Evolutionary conservation across 2,797 vertebrate species (phyloP).

Genomic region (Morelia viridis): DNA sequence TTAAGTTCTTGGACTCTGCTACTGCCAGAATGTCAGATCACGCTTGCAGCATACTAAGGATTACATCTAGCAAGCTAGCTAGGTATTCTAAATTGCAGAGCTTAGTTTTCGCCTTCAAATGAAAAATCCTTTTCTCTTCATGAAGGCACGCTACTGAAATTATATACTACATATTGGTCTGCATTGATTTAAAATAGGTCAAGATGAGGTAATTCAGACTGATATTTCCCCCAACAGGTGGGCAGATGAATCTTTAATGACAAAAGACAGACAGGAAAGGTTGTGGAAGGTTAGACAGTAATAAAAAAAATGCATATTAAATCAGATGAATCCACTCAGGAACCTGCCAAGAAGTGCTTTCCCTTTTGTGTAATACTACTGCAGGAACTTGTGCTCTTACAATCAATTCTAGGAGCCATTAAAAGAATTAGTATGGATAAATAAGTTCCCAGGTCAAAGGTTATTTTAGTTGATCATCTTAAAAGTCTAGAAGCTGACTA

Average conservation of each 20-base stretch:
- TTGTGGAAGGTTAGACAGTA: constrained; percentile 71
- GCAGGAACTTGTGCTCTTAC: constrained; percentile 57
- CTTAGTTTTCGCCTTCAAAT: constrained; percentile 12
- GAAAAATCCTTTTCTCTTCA: constrained; percentile 25
- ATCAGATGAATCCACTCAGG: constrained; percentile 66
- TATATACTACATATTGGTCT: constrained; percentile 13
- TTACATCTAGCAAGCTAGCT: constrained; percentile 8
- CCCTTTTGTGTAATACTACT: constrained; percentile 53
- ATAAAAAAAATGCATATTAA: constrained; percentile 75
- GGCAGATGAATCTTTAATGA: constrained; percentile 72
- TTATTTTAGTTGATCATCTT: constrained; percentile 49
- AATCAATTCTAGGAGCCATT: constrained; percentile 70
- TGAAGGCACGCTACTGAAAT: constrained; percentile 35
- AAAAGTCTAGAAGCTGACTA: constrained; percentile 52
- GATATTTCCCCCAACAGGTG: constrained; percentile 67
- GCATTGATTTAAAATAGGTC: constrained; percentile 63
- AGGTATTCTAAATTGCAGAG: background rate
- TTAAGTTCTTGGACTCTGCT: constrained; percentile 7
- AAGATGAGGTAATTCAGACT: constrained; percentile 65
- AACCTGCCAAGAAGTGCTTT: constrained; percentile 64
- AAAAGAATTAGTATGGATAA: constrained; percentile 63
- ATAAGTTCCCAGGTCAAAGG: constrained; percentile 58
- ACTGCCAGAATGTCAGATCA: constrained; percentile 10
- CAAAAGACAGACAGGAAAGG: constrained; percentile 71
- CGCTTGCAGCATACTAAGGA: background rate